Evolutionary conservation across 2,797 vertebrate species (phyloP), one percentile per base, ranked within the genome.

Genomic region (Cossypha polioptera): DNA sequence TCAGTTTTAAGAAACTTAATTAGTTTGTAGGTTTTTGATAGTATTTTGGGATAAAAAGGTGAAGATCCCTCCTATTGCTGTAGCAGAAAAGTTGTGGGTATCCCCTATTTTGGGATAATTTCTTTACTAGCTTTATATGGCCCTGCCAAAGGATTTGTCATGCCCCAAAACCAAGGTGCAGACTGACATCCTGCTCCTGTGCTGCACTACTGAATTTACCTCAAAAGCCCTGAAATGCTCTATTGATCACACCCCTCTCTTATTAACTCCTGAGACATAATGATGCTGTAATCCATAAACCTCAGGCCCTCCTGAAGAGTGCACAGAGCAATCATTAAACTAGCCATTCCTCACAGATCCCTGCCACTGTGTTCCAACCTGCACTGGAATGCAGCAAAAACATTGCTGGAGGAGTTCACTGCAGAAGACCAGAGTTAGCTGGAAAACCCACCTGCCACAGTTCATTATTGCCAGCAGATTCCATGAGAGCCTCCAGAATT

Each of bases 81-180:
- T 1, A 51, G 21, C 42, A 81, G 38, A 9, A 5, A 29, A 43
- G 11, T 40, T 68, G 16, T 16, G 54, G 54, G 25, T 4, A 66
- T 6, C 5, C 13, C 12, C 11, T 48, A 2, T 19, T 45, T 18
- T 38, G 24, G 31, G 0, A 17, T 24, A 9, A 33, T 51, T 62
- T 25, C 40, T 61, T 61, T 2, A 13, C 5, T 26, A 31, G 47
- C 16, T 82, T 28, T 16, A 5, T 3, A 10, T 0, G 0, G 26
- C 15, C 69, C 73, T 67, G 24, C 45, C n/a, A 11, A 11, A 51
- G 66, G 22, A 54, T 10, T 4, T 36, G 38, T 21, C 38, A 22
- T 2, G 1, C 31, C 29, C 43, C 53, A 31, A 35, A 73, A 10
- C 35, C 77, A 4, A 31, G 42, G 20, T 1, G 20, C 11, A 61